These are phyloP conservation scores for Oligia strigilis DNA, from an alignment of 2,888 invertebrate genomes.

Conservation along the genomic window DNA sequence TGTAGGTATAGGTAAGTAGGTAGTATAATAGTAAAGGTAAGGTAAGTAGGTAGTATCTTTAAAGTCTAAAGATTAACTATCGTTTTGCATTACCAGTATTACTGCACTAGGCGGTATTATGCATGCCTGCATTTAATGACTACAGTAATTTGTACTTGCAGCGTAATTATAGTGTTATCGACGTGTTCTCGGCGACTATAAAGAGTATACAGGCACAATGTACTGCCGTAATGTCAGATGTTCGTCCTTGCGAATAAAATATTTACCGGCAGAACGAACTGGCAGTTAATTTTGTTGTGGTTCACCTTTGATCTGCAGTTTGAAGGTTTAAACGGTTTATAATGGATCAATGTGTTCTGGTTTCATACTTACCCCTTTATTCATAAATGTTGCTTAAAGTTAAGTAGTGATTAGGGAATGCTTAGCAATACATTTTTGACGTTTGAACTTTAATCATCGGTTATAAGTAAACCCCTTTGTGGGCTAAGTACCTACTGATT, in stretches of 20 bases:
- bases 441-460: too few relatives aligned
- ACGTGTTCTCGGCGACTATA: constrained; percentile 29
- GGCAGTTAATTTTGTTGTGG: constrained; percentile 50
- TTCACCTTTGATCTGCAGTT: constrained; percentile 63
- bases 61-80: constrained; percentile 14
- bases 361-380: neutral
- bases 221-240: constrained; percentile 23
- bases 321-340: constrained; percentile 55
- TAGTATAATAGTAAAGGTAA: neutral
- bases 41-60: neutral
- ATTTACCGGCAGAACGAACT: constrained; percentile 48
- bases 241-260: constrained; percentile 56
- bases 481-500: neutral
- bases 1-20: too few relatives aligned
- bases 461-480: too few relatives aligned
- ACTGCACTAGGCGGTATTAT: constrained; percentile 21
- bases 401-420: too few relatives aligned
- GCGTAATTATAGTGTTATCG: constrained; percentile 47
- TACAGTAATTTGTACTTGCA: constrained; percentile 53
- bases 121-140: constrained; percentile 34
- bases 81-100: constrained; percentile 29
- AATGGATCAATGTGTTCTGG: constrained; percentile 8
- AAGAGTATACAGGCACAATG: constrained; percentile 15
- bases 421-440: too few relatives aligned
- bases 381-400: too few relatives aligned